Evolutionary conservation across 2,113 vertebrate genomes (phyloP), one percentile per base, ranked within the genome.

Genomic region (Vicugna pacos): DNA sequence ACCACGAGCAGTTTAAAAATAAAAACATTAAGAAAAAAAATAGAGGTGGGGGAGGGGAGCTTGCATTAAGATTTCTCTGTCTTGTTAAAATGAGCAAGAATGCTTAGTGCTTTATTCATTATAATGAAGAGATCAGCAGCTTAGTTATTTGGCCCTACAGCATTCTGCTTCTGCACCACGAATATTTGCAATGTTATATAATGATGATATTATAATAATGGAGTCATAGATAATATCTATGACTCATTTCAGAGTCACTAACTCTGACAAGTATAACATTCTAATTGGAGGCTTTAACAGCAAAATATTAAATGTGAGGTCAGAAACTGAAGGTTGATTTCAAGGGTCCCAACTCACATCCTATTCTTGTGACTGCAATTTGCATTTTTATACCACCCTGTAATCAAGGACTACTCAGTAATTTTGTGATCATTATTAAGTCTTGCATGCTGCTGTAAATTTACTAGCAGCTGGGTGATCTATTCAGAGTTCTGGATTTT

Each of bases 71-170:
- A 89, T 87, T 92, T 85, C 91, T 96, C 64, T 95, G 95, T 95
- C 75, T 79, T 91, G 70, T 98, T 98, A 97, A 98, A 98, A 97
- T 98, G 96, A 96, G 85, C 28, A 92, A 96, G 91, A 95, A 97
- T 91, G 89, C 94, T 96, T 87, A 96, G 62, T 54, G 83, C 50
- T 97, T 97, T 97, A 67, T 93, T 82, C 30, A 76, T 96, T 95
- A 86, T 88, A 96, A 79, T 79, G 93, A 91, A 87, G 94, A 93
- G 73, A 42, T 94, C 84, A 92, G 91, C 88, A 94, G 60, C 77
- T 83, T 12, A 64, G 54, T 89, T 97, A 91, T 48, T 84, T 75
- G 96, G 87, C 88, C 91, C 95, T 94, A 30, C 30, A 8, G 62
- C 24, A 52, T 69, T 92, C 72, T 89, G 60, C 81, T 75, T 93